phyloP scores from a whole-genome alignment of 2,888 invertebrate species.

The Ornithoptera priamus region DNA sequence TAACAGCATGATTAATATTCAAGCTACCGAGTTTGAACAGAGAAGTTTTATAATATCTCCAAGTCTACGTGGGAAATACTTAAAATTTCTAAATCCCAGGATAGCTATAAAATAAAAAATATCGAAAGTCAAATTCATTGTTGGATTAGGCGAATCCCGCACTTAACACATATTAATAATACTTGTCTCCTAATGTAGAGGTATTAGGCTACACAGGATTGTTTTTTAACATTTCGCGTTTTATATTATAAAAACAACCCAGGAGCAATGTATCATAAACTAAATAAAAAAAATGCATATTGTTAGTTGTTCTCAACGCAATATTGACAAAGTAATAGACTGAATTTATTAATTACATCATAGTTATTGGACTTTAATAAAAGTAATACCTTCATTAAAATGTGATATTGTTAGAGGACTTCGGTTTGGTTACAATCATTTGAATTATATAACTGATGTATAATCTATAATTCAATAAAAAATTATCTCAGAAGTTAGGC shows the following conservation, averaged over 20 bases:
- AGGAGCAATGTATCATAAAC: background rate
- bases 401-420: background rate
- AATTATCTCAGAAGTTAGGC: background rate
- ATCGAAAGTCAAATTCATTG: no score
- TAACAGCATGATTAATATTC: conserved; percentile 22
- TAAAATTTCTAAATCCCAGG: background rate
- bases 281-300: background rate
- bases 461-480: background rate
- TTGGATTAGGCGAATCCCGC: no score
- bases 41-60: conserved; percentile 17
- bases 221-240: no score
- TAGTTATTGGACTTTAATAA: background rate
- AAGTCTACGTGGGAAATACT: conserved; percentile 5
- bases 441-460: background rate
- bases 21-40: background rate
- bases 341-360: background rate
- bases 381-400: background rate
- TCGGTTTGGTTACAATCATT: background rate
- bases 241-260: background rate
- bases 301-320: no score
- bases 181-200: no score
- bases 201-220: no score
- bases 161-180: no score
- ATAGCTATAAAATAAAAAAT: background rate
- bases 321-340: background rate